phyloP scores from a whole-genome alignment of 2,113 vertebrate species.

The Gambusia holbrooki region DNA sequence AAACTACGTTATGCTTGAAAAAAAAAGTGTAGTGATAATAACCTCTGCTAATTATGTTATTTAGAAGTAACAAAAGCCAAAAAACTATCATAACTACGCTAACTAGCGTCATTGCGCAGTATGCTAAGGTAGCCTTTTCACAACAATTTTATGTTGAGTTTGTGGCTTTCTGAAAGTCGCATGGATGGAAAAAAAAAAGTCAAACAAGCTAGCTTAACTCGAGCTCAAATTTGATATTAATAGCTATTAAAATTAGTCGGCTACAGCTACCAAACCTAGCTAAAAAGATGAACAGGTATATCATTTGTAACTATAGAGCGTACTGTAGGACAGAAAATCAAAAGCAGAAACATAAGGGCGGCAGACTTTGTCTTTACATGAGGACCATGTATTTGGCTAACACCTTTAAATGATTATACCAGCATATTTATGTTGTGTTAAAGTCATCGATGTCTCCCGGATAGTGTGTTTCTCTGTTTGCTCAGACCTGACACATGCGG shows the following conservation, averaged over 20 bases:
- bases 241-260: no score
- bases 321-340: neutral
- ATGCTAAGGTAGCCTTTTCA: neutral
- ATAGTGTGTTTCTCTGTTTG: constrained; percentile 7
- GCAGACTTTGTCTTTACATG: no score
- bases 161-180: no score
- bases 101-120: no score
- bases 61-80: no score
- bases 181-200: no score
- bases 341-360: neutral
- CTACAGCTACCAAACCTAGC: neutral
- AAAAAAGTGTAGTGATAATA: no score
- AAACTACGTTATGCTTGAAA: no score
- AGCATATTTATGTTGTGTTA: constrained; percentile 23
- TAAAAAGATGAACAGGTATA: neutral
- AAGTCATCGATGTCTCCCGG: constrained; percentile 1
- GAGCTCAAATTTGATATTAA: no score
- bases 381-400: neutral
- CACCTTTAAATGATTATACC: neutral
- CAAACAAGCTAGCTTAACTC: no score
- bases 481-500: constrained; percentile 33
- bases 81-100: no score
- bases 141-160: neutral
- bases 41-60: no score
- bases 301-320: neutral